Evolutionary conservation across 2,888 invertebrate species (phyloP), one percentile per base, ranked within the genome.

Genomic region (Erpobdella octoculata): DNA sequence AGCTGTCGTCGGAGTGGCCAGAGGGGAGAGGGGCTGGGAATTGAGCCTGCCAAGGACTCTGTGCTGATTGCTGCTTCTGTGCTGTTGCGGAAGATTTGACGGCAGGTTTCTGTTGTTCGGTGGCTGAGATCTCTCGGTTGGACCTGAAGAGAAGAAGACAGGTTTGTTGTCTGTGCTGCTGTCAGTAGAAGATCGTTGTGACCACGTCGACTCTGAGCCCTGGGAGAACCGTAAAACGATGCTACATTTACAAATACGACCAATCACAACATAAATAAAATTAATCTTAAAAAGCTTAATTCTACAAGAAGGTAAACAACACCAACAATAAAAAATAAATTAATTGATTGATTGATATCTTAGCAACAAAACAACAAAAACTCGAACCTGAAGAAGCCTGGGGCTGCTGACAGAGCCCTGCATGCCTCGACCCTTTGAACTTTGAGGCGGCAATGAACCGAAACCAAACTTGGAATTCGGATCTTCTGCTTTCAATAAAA

Each of bases 31-130:
- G 28, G 9, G 53, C 8, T 3, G 53, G 2, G 3, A 9, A 2
- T 12, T 53, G 53, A 8, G 53, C 21, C 21, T 21, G 53, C 53
- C 21, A 25, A 28, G 21, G 53, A 53, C 15, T 35, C 31, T 33
- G 62, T 33, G 33, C 33, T 31, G 8, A 33, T 8, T 8, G 62
- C 33, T 62, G 62, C 35, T 31, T 62, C 31, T 62, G n/a, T 62
- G 31, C 9, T 53, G 53, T 5, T 8, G 28, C 53, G 21, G n/a
- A n/a, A 33, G 35, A n/a, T 33, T 62, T n/a, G 62, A 33, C 12
- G 62, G 21, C 62, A 33, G 31, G 33, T 33, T 62, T 35, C n/a
- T 62, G 62, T n/a, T 31, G n/a, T 62, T 62, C n/a, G 46, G n/a
- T 15, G n/a, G n/a, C n/a, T n/a, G n/a, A n/a, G n/a, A n/a, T n/a